Percentiles rank a stretch among this genome's conserved stretches.
phyloP scores from a whole-genome alignment of 2,888 invertebrate genomes.

The Epirrhoe tristata region DNA sequence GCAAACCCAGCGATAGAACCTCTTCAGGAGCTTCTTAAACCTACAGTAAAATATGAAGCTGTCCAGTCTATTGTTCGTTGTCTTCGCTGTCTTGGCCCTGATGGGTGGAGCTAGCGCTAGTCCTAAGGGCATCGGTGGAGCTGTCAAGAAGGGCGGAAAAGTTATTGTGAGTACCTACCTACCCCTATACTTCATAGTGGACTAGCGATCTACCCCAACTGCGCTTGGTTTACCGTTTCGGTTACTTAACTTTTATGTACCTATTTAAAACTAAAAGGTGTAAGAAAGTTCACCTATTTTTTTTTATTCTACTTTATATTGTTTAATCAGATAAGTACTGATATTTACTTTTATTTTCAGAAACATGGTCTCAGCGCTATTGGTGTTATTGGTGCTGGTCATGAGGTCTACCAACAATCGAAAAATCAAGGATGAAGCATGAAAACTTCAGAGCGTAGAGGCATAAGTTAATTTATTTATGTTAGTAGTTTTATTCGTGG shows the following conservation, averaged over 20 bases:
- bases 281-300: neutral
- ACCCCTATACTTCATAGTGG: too few relatives aligned
- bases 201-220: too few relatives aligned
- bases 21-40: neutral
- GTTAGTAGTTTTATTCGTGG: too few relatives aligned
- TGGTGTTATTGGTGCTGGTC: conserved; percentile 48
- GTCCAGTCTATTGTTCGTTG: conserved; percentile 46
- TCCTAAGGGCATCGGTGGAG: conserved; percentile 52
- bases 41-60: conserved; percentile 52
- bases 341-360: conserved; percentile 37
- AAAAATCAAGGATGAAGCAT: conserved; percentile 29
- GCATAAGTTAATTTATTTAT: too few relatives aligned
- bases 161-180: conserved; percentile 51
- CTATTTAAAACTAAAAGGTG: too few relatives aligned
- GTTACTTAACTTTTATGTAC: too few relatives aligned
- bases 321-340: too few relatives aligned
- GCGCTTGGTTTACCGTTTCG: too few relatives aligned
- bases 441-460: too few relatives aligned
- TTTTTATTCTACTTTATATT: neutral
- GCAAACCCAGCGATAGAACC: too few relatives aligned
- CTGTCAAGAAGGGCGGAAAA: conserved; percentile 56
- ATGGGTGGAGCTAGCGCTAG: conserved; percentile 46
- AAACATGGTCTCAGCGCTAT: conserved; percentile 50
- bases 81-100: conserved; percentile 49
- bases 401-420: conserved; percentile 50